Evolutionary conservation across 2,888 invertebrate genomes (phyloP).

Genomic region (Timema cristinae): DNA sequence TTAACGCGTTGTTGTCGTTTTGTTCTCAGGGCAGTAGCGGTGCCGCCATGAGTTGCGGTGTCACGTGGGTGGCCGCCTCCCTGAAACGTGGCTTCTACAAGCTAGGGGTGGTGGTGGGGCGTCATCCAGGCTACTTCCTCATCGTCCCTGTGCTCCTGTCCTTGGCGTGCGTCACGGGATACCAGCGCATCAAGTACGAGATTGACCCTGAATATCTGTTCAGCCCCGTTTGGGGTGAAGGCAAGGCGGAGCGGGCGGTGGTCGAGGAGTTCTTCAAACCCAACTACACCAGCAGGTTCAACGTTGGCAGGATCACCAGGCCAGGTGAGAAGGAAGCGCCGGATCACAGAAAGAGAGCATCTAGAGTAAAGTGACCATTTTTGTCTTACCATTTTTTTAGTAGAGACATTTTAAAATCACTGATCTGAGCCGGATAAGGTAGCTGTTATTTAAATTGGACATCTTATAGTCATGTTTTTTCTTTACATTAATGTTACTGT

Average conservation of each 20-base stretch:
- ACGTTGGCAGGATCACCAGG: constrained; percentile 81
- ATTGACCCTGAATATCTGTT: constrained; percentile 92
- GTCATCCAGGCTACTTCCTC: constrained; percentile 82
- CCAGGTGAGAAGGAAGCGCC: constrained; percentile 57
- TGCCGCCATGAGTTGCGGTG: constrained; percentile 57
- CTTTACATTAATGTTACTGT: no score
- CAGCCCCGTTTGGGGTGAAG: constrained; percentile 82
- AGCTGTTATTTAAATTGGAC: no score
- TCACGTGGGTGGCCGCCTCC: constrained; percentile 74
- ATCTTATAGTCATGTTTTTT: no score
- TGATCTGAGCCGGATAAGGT: no score
- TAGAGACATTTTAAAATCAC: background rate
- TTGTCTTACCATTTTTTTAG: background rate
- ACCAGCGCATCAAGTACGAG: constrained; percentile 80
- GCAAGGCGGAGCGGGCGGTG: constrained; percentile 73
- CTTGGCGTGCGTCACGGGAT: constrained; percentile 79
- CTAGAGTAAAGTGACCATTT: background rate
- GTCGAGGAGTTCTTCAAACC: constrained; percentile 83
- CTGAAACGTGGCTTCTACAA: constrained; percentile 78
- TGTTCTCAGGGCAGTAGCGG: background rate
- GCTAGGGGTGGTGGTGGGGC: constrained; percentile 73
- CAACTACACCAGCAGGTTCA: constrained; percentile 81
- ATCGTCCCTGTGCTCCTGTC: constrained; percentile 80
- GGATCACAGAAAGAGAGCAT: background rate
- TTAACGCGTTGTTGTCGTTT: no score